A percentile compares a stretch with the other conserved stretches of the same genome.
Evolutionary conservation across 2,797 vertebrate species (phyloP).

Genomic region (Gymnopithys bicolor): DNA sequence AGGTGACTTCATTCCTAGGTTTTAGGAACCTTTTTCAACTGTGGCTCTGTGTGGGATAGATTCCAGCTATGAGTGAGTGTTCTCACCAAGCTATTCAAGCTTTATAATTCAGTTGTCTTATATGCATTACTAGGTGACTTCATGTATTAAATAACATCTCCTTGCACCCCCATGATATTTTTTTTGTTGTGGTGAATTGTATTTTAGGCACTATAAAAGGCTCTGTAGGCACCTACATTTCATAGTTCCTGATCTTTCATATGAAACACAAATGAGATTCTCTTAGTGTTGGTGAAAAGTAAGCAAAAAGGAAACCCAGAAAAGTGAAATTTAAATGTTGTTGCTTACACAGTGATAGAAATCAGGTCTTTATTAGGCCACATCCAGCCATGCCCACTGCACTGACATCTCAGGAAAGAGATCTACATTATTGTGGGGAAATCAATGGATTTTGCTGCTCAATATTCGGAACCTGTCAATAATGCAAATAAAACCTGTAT

Average conservation of each 20-base stretch:
- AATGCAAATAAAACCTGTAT: background rate
- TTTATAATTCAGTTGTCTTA: background rate
- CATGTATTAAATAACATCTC: background rate
- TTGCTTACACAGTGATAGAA: background rate
- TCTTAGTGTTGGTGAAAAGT: background rate
- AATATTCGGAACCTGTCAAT: background rate
- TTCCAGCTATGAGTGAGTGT: background rate
- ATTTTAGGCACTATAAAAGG: background rate
- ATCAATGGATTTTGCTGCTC: slow-evolving; percentile 7
- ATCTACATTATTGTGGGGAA: background rate
- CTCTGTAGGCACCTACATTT: background rate
- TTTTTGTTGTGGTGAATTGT: background rate
- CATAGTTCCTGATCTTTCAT: background rate
- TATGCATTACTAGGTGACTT: background rate
- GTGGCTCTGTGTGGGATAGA: background rate
- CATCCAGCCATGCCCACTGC: background rate
- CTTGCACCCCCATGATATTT: background rate
- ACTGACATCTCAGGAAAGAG: background rate
- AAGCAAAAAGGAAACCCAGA: background rate
- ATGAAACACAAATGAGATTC: background rate
- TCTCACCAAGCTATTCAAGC: background rate
- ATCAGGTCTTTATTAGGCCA: background rate
- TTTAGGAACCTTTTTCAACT: background rate
- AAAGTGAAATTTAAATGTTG: background rate
- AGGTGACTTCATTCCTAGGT: background rate